Conservation (phyloP, 1,140 invertebrate genomes). For the Eueides isabella region DNA sequence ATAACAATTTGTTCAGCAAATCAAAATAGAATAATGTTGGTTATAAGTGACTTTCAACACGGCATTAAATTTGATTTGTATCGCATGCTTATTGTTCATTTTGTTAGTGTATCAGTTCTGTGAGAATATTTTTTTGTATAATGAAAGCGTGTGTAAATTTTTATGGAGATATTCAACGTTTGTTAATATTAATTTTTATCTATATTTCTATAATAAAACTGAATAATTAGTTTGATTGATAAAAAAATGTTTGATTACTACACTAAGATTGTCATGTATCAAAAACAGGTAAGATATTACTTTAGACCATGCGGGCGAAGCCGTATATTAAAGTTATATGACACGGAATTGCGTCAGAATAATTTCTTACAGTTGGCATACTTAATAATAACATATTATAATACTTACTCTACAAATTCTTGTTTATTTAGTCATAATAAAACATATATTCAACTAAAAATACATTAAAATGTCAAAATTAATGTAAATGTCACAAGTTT, state of each 20-base stretch:
- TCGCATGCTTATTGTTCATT: conserved; percentile 13
- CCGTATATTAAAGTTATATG: no score
- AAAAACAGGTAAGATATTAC: no score
- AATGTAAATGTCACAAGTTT: not conserved
- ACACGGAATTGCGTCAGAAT: no score
- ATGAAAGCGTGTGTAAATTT: conserved; percentile 12
- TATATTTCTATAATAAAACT: no score
- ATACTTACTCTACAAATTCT: no score
- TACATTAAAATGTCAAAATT: not conserved
- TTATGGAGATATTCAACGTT: not conserved
- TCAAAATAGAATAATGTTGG: conserved; percentile 5
- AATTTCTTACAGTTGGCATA: no score
- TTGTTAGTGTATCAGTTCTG: conserved; percentile 7
- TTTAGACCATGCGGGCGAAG: no score
- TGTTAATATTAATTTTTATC: not conserved
- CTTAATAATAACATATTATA: no score
- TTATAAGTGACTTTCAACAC: conserved; percentile 5
- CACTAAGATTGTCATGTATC: no score
- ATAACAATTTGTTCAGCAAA: conserved; percentile 2
- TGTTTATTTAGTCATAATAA: no score
- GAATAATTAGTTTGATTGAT: no score
- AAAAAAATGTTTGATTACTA: no score
- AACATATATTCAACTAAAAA: not conserved
- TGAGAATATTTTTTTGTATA: conserved; percentile 8
- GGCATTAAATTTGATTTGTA: conserved; percentile 13